phyloP scores from a whole-genome alignment of 2,797 vertebrate genomes.

The Poecilia gillii region DNA sequence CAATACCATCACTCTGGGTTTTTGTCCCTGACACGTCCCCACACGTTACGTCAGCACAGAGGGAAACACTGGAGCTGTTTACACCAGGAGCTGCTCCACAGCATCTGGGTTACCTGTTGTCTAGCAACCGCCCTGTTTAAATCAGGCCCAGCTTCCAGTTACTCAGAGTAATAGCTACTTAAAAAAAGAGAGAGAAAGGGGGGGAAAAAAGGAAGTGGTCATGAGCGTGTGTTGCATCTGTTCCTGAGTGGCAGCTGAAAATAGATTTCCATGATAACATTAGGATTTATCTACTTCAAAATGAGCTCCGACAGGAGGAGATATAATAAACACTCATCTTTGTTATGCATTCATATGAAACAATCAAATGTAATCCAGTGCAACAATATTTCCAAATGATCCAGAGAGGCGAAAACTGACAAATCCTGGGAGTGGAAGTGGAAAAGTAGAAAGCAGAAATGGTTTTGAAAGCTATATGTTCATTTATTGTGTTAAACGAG shows the following conservation, averaged over 20 bases:
- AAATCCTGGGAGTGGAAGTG: background rate
- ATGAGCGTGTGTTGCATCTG: conserved; percentile 14
- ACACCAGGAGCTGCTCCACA: conserved; percentile 37
- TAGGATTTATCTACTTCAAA: conserved; percentile 31
- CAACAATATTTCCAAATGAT: background rate
- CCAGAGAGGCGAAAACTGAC: background rate
- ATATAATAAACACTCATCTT: conserved; percentile 17
- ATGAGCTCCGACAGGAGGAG: conserved; percentile 12
- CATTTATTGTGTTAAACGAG: background rate
- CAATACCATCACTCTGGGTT: background rate
- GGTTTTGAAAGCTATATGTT: background rate
- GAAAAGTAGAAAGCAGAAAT: background rate
- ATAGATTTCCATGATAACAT: conserved; percentile 14
- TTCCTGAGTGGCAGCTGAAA: conserved; percentile 25
- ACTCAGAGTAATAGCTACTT: conserved; percentile 31
- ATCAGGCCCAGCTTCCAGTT: conserved; percentile 45
- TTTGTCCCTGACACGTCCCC: conserved; percentile 14
- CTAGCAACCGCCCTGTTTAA: conserved; percentile 69
- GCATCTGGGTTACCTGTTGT: conserved; percentile 69
- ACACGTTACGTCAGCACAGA: conserved; percentile 27
- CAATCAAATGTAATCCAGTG: background rate
- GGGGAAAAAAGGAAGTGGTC: conserved; percentile 15
- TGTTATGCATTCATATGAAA: conserved; percentile 26
- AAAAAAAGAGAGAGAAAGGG: background rate
- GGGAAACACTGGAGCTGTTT: conserved; percentile 20